Conservation (phyloP, 2,888 invertebrate genomes). For the Apamea epomidion region DNA sequence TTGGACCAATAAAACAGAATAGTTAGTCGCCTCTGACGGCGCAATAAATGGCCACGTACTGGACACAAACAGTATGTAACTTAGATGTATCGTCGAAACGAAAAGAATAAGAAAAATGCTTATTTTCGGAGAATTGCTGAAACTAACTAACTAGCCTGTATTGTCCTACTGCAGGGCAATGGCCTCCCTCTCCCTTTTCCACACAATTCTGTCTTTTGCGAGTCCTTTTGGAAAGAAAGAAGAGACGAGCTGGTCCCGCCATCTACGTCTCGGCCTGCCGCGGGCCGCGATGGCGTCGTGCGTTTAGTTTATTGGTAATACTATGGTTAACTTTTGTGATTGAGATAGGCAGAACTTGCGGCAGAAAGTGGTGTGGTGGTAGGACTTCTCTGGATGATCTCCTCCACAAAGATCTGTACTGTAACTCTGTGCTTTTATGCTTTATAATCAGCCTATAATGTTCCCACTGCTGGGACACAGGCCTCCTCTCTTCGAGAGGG, state of each 20-base stretch:
- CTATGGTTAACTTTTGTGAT: background rate
- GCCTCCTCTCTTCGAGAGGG: no score
- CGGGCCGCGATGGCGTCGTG: no score
- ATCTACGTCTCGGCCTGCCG: no score
- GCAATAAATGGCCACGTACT: background rate
- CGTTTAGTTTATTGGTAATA: no score
- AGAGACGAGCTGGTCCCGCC: no score
- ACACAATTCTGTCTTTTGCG: no score
- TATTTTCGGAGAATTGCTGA: background rate
- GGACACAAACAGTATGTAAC: background rate
- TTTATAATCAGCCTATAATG: no score
- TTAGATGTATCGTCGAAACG: no score
- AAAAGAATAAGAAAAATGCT: background rate
- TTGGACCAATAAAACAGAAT: background rate
- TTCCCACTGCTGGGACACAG: no score
- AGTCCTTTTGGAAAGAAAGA: no score
- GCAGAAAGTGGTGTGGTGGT: background rate
- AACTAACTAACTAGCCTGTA: background rate
- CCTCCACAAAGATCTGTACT: background rate
- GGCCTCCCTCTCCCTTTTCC: no score
- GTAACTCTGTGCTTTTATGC: background rate
- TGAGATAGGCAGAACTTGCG: background rate
- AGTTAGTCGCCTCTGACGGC: background rate
- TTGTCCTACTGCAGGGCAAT: no score
- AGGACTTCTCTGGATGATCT: background rate